Evolutionary conservation across 2,113 vertebrate species (phyloP).

Genomic region (Apistogramma diplotaenia): DNA sequence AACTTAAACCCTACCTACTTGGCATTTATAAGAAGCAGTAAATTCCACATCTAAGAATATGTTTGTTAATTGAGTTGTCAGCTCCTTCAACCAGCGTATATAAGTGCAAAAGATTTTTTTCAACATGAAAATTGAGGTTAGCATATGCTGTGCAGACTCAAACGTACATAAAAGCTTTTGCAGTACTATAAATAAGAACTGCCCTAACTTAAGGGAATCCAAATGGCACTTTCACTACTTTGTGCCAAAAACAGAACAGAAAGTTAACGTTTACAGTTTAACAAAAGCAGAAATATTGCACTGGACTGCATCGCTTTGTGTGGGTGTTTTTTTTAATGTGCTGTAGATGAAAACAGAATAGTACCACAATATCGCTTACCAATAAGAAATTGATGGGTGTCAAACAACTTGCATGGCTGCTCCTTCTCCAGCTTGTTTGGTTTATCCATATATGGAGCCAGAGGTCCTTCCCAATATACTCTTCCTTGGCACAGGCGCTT

Average conservation of each 20-base stretch:
- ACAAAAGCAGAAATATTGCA: background rate
- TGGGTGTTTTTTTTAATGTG: background rate
- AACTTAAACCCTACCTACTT: background rate
- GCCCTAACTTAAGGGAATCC: background rate
- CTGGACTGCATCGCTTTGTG: background rate
- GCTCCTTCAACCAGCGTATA: background rate
- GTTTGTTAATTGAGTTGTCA: background rate
- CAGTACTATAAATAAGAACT: background rate
- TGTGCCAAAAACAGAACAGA: background rate
- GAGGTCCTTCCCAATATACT: conserved; percentile 94
- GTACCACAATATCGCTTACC: conserved; percentile 73
- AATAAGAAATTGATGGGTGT: conserved; percentile 92
- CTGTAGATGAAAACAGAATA: background rate
- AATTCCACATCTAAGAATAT: background rate
- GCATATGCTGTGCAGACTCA: background rate
- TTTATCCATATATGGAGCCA: conserved; percentile 84
- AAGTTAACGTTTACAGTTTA: conserved; percentile 1
- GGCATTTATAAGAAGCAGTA: background rate
- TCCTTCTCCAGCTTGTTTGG: conserved; percentile 97
- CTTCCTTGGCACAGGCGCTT: conserved; percentile 93
- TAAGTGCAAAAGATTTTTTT: background rate
- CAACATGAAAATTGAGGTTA: background rate
- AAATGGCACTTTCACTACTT: background rate
- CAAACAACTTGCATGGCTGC: conserved; percentile 91
- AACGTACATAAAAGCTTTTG: background rate